Base-by-base conservation (phyloP, 2,797 vertebrate species). In the Oreonectes daqikongensis region DNA sequence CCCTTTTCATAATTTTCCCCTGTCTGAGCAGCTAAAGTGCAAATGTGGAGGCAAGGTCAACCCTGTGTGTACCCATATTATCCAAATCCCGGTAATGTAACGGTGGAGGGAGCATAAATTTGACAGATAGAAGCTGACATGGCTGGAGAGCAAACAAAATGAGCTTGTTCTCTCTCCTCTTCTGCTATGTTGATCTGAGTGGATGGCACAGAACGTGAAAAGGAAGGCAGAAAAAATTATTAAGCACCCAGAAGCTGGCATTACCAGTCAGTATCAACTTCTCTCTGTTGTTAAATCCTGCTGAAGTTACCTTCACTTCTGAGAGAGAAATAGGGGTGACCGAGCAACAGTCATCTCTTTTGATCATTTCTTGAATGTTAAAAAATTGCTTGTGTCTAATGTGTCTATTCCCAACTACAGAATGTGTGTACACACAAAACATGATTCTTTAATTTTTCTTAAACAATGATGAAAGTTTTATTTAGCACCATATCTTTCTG, bases 81-180 rank as follows among this genome's bases (percentile, higher is more conserved):
- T 66, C 53, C 78, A 75, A 74, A 52, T 69, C 42, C 42, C 57
- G 18, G 42, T 55, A 79, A 72, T 75, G 66, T 69, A 79, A 52
- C 30, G 24, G 77, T 55, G 64, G 77, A 77, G 68, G 63, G 69
- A 78, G 22, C 5, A 42, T 18, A 42, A 44, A 65, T 32, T 42
- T 80, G 85, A 84, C 67, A 38, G 81, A 86, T 84, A 69, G 46
- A 83, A 84, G 83, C 84, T 86, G 86, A 86, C 86, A 82, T 82
- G 80, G 84, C 82, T 85, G 81, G 40, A 82, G 78, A 88, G 86
- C 72, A 78, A 74, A 78, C 53, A 64, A 77, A 26, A 78, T 35
- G 35, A 55, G 79, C 80, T 74, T 67, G 78, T 48, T 71, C 48
- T 69, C 14, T 35, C 46, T 20, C 71, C 35, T 59, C 66, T 69